phyloP scores from a whole-genome alignment of 2,797 vertebrate genomes.

The Parauchenoglanis ngamensis region DNA sequence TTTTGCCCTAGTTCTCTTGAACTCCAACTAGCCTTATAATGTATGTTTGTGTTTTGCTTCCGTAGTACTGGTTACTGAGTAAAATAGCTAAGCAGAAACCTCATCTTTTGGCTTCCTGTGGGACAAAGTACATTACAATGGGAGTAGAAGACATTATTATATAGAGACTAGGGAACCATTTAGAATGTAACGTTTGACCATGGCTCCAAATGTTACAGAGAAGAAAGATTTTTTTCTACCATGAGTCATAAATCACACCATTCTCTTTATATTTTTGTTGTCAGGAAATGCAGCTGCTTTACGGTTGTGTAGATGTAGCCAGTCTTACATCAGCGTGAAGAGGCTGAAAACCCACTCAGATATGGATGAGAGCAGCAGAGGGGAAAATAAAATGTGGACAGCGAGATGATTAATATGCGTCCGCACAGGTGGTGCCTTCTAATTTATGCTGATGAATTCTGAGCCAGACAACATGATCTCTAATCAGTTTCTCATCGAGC shows the following conservation, averaged over 20 bases:
- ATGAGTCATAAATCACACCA: constrained; percentile 21
- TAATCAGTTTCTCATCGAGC: constrained; percentile 48
- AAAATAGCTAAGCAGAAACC: constrained; percentile 1
- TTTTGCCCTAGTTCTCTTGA: neutral
- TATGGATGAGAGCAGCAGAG: constrained; percentile 42
- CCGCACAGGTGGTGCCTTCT: constrained; percentile 49
- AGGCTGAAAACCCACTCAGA: constrained; percentile 42
- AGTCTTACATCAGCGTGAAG: constrained; percentile 30
- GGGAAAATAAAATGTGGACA: constrained; percentile 42
- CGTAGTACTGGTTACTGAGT: constrained; percentile 10
- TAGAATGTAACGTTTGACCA: neutral
- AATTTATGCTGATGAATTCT: constrained; percentile 54
- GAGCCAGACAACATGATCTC: constrained; percentile 51
- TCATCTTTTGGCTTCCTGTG: constrained; percentile 9
- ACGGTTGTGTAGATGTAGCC: constrained; percentile 39
- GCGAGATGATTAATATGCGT: constrained; percentile 49
- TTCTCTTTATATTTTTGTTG: constrained; percentile 5
- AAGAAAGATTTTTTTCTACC: neutral
- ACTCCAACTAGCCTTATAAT: neutral
- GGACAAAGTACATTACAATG: neutral
- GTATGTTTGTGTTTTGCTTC: constrained; percentile 19
- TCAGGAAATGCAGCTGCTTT: constrained; percentile 28
- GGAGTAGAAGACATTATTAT: neutral
- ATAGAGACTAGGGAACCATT: neutral
- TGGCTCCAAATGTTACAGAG: neutral